These are phyloP conservation scores for Dipodomys spectabilis DNA, from an alignment of 2,113 vertebrate genomes.

Conservation along the genomic window DNA sequence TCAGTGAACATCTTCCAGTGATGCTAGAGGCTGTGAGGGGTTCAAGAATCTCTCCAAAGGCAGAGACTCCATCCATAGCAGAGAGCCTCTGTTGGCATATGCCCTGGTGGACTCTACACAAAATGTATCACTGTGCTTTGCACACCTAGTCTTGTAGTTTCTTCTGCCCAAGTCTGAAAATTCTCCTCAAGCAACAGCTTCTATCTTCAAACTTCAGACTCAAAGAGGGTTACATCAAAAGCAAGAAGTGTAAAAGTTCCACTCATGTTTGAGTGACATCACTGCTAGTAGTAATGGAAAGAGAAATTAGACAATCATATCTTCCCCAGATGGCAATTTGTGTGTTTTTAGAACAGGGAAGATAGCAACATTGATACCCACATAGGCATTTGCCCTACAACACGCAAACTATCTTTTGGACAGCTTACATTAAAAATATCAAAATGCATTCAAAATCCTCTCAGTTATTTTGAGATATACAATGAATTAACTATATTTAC, in stretches of 20 bases:
- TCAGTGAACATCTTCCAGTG: neutral
- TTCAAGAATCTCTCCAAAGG: neutral
- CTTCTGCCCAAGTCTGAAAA: neutral
- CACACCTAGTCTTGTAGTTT: neutral
- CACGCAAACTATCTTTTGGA: constrained; percentile 44
- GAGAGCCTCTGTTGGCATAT: neutral
- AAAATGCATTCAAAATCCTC: constrained; percentile 37
- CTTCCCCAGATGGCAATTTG: neutral
- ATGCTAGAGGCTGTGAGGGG: neutral
- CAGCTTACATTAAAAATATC: constrained; percentile 47
- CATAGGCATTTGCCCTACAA: constrained; percentile 31
- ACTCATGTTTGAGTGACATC: constrained; percentile 31
- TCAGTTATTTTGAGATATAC: neutral
- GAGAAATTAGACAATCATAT: neutral
- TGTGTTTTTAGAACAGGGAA: constrained; percentile 17
- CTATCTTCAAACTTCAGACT: constrained; percentile 41
- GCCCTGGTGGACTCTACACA: neutral
- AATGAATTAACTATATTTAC: neutral
- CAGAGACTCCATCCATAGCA: neutral
- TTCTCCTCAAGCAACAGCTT: constrained; percentile 62
- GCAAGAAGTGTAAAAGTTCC: constrained; percentile 52
- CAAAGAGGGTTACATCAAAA: constrained; percentile 56
- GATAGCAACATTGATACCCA: neutral
- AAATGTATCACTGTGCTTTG: neutral
- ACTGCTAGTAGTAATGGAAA: neutral